phyloP scores from a whole-genome alignment of 2,113 vertebrate species.

The Ptilonorhynchus violaceus region DNA sequence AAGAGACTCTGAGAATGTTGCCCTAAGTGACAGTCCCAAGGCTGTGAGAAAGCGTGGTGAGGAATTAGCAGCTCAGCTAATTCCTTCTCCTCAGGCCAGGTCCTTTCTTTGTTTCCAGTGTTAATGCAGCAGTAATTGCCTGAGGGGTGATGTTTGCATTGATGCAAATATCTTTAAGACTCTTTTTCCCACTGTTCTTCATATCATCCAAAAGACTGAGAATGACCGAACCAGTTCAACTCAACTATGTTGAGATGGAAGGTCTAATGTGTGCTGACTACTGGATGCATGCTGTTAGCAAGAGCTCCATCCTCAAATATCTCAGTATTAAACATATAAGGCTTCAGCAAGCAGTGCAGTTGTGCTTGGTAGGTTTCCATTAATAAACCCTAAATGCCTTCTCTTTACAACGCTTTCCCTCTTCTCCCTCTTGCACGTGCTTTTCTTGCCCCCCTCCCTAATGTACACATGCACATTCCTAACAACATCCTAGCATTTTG shows the following conservation, averaged over 20 bases:
- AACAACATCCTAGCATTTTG: neutral
- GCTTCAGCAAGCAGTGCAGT: neutral
- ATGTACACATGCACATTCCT: neutral
- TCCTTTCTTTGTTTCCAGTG: neutral
- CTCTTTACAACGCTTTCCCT: neutral
- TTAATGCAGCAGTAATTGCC: neutral
- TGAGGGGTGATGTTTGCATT: neutral
- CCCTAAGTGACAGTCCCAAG: neutral
- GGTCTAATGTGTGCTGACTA: neutral
- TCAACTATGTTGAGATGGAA: neutral
- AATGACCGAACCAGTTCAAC: neutral
- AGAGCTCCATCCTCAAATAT: neutral
- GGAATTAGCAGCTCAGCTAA: neutral
- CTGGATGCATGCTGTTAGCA: neutral
- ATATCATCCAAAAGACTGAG: neutral
- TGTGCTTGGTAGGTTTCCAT: neutral
- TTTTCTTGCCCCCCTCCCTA: neutral
- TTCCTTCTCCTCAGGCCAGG: neutral
- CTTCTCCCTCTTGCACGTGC: neutral
- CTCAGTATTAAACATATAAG: neutral
- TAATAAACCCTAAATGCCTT: neutral
- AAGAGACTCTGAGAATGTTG: neutral
- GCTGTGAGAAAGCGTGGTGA: neutral
- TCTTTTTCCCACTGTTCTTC: neutral
- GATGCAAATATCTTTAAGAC: neutral